Base-by-base conservation (phyloP, 2,888 invertebrate species). In the Philaethria dido region DNA sequence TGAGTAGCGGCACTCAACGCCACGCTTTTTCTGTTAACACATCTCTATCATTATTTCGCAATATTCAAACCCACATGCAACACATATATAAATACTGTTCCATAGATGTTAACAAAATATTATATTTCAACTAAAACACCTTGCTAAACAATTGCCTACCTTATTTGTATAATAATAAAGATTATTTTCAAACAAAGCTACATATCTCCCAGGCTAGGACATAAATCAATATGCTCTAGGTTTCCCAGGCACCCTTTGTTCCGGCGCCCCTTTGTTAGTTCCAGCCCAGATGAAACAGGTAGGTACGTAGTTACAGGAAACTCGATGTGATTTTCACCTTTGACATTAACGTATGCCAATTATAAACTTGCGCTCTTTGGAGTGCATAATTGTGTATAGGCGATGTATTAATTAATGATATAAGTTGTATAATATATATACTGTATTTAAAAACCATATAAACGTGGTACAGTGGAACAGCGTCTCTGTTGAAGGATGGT, bases 201-300 rank as follows among this genome's bases (percentile, higher is more conserved):
- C 1, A 52, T 16, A n/a, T n/a, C n/a, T n/a, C n/a, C 11, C 29
- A 52, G 29, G 1, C 16, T 52, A 52, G 52, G 52, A 52, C 18
- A 16, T 33, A 52, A 52, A 52, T 52, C 50, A 52, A 52, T 52
- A 52, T 52, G n/a, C 8, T 13, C 29, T 33, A 52, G 50, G 52
- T 52, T 52, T 33, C 29, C 52, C 52, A 29, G 16, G 33, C n/a
- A 18, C 29, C 52, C 25, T 50, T 50, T 50, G 50, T 50, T 25
- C 25, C 29, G 39, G 2, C 57, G 8, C 39, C 39, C 39, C 16
- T 42, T 42, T 57, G n/a, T 22, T n/a, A 11, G 20, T 42, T 11
- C 16, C 11, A 2, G 2, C 4, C 25, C 20, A 11, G 16, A 57
- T 42, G 22, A 42, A 42, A 57, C 22, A 11, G 20, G 42, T 29